phyloP scores from a whole-genome alignment of 2,797 vertebrate genomes.

The Crocidura indochinensis region DNA sequence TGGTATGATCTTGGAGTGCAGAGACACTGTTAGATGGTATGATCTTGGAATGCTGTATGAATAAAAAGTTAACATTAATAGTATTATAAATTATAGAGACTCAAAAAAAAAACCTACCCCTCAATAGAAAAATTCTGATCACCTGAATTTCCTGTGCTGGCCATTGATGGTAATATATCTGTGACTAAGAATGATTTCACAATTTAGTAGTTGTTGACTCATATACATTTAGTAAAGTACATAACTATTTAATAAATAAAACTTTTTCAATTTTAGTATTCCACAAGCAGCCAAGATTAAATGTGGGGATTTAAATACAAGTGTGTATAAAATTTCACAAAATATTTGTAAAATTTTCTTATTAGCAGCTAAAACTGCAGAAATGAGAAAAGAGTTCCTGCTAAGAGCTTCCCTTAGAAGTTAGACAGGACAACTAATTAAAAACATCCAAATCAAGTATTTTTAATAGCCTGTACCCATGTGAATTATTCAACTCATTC shows the following conservation, averaged over 20 bases:
- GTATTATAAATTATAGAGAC: no score
- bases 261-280: neutral
- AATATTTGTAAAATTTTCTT: constrained; percentile 39
- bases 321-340: constrained; percentile 8
- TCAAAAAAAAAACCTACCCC: no score
- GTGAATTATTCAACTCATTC: constrained; percentile 34
- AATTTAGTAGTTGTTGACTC: neutral
- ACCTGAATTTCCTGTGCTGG: neutral
- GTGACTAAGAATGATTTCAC: constrained; percentile 18
- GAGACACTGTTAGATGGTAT: no score
- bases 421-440: constrained; percentile 41
- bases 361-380: constrained; percentile 37
- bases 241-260: neutral
- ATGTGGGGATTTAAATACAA: constrained; percentile 15
- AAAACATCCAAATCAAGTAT: constrained; percentile 17
- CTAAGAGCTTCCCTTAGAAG: constrained; percentile 41
- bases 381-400: neutral
- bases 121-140: constrained; percentile 15
- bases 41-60: no score
- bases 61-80: no score
- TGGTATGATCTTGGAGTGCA: no score
- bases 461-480: neutral
- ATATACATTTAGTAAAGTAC: constrained; percentile 1
- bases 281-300: constrained; percentile 45
- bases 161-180: neutral